A percentile compares a stretch with the other conserved stretches of the same genome.
These are phyloP conservation scores for Apolygus lucorum DNA, from an alignment of 1,140 invertebrate species.

Conservation along the genomic window DNA sequence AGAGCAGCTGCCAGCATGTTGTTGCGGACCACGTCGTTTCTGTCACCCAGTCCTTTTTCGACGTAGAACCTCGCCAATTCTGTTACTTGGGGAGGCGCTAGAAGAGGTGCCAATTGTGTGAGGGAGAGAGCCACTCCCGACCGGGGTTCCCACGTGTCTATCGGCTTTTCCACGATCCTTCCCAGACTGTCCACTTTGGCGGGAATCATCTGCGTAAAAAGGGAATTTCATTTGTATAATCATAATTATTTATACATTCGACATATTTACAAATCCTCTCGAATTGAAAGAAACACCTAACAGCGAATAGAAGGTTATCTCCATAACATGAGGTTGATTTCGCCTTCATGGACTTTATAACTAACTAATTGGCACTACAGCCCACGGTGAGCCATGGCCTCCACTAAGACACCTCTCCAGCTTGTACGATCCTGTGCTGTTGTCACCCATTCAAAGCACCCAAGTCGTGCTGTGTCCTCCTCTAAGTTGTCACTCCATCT, in stretches of 20 bases:
- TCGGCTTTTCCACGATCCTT: constrained; percentile 69
- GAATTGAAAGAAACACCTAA: too few species aligned
- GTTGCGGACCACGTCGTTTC: constrained; percentile 67
- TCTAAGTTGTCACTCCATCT: too few species aligned
- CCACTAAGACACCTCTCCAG: too few species aligned
- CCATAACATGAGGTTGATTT: too few species aligned
- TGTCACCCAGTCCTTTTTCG: constrained; percentile 74
- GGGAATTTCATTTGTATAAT: background rate
- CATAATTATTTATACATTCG: background rate
- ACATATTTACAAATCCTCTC: too few species aligned
- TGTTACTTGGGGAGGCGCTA: constrained; percentile 58
- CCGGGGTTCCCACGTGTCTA: constrained; percentile 81
- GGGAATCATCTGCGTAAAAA: constrained; percentile 62
- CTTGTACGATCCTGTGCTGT: too few species aligned
- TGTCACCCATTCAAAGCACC: too few species aligned
- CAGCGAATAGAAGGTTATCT: too few species aligned
- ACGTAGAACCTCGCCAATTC: constrained; percentile 77
- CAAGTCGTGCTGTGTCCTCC: too few species aligned
- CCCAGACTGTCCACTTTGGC: constrained; percentile 86
- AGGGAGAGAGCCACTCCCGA: constrained; percentile 79
- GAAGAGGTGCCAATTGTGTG: constrained; percentile 58
- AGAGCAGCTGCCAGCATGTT: constrained; percentile 92
- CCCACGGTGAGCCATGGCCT: too few species aligned
- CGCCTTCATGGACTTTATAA: too few species aligned
- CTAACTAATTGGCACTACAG: too few species aligned